Percentiles rank a stretch among this genome's conserved stretches.
These are phyloP conservation scores for Tylochromis polylepis DNA, from an alignment of 2,113 vertebrate species.

Conservation along the genomic window DNA sequence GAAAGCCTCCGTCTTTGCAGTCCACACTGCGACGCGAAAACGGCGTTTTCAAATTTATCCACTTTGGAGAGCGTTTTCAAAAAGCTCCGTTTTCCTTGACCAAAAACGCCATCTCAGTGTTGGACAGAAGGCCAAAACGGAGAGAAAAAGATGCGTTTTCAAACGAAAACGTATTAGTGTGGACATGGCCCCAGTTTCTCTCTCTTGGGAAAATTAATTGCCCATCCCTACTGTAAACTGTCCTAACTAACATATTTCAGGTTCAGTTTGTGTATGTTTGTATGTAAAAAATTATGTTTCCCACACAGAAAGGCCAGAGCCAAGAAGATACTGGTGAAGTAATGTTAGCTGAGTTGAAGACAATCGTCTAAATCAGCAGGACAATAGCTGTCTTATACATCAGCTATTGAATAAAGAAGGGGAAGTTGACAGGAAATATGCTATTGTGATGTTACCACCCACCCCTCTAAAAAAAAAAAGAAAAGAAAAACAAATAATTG, in stretches of 20 bases:
- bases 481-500: background rate
- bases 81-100: too few species aligned
- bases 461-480: accelerated
- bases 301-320: background rate
- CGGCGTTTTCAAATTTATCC: too few species aligned
- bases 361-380: background rate
- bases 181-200: too few species aligned
- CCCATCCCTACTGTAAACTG: background rate
- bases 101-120: too few species aligned
- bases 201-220: background rate
- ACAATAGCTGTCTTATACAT: background rate
- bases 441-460: background rate
- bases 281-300: accelerated
- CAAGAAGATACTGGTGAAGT: background rate
- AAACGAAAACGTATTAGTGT: too few species aligned
- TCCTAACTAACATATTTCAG: background rate
- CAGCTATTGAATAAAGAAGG: background rate
- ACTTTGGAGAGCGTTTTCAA: too few species aligned
- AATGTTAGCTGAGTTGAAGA: background rate
- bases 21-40: too few species aligned
- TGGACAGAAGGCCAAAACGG: too few species aligned
- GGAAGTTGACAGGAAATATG: background rate
- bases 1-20: too few species aligned
- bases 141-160: too few species aligned
- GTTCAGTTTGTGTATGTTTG: background rate